Evolutionary conservation across 2,113 vertebrate species (phyloP), one percentile per base, ranked within the genome.

Genomic region (Sitta europaea): DNA sequence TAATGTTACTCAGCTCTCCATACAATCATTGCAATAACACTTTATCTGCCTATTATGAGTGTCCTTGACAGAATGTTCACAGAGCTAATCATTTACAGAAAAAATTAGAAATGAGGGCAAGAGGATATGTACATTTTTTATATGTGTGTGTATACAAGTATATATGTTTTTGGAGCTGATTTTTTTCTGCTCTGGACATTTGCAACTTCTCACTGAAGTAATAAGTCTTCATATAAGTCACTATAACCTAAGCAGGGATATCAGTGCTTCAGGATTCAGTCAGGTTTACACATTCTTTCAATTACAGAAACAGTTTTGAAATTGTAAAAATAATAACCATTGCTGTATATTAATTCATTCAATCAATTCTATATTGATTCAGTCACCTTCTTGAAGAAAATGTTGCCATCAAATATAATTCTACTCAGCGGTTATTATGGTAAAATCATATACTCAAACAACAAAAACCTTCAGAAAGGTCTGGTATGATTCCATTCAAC

Each of bases 51-150:
- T 94, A 40, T 91, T 88, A 80, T 16, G n/a, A 77, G 31, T 93
- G 96, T 92, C 90, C 92, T 95, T 94, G 84, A 87, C 62, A 86
- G 33, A 95, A 94, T 57, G n/a, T 95, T 94, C 47, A 0, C 10
- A 11, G 40, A 83, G 45, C 28, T 88, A 85, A 91, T n/a, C 0
- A 77, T 83, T 88, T 55, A 58, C 28, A 74, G 48, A 19, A 48
- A 75, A 84, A 78, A 51, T 28, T 6, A 77, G 67, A 80, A 68
- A 83, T 13, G 3, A 75, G 29, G 11, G 50, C 53, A 57, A 86
- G 16, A 83, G 16, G 18, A 50, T 29, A 65, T 40, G 20, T 73
- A 24, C 36, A 27, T 78, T 50, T 70, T 65, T 29, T 73, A 14
- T 54, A 27, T 38, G 10, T 35, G 9, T 38, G 3, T 50, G 23